Evolutionary conservation across 2,888 invertebrate species (phyloP), one percentile per base, ranked within the genome.

Genomic region (Agonum fuliginosum): DNA sequence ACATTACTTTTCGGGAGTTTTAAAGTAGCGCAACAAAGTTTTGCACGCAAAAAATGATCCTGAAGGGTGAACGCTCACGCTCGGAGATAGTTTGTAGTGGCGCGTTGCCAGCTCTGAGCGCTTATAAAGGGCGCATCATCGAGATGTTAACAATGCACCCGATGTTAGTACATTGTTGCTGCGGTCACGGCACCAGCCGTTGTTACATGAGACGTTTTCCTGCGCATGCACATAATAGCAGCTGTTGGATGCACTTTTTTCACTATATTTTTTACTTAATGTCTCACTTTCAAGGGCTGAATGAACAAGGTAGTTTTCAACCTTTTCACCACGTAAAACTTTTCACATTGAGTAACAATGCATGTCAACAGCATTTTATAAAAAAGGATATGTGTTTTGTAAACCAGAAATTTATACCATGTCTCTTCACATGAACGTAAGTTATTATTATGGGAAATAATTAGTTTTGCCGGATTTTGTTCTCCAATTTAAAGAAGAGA

Each of bases 1-100:
- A 81, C 82, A 81, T 83, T 82, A 83, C 80, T 81, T 80, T 80
- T 80, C 80, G 80, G 48, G 78, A 80, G 80, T 81, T 81, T 81
- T 81, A 79, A 79, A 82, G 81, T 80, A 80, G 78, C 79, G 79
- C 80, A 80, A 81, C 80, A 80, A 81, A 80, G 82, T 82, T 81
- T 81, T 81, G 72, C 77, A 77, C 75, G 75, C 73, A 78, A 79
- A 80, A 79, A 78, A 62, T 22, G 67, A 62, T 30, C 27, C 22
- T 10, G 30, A 62, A 62, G 5, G 30, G 58, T 30, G 8, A 30
- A 30, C n/a, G 24, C 30, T n/a, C 10, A 62, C 5, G 12, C 14
- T 62, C 19, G 14, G 30, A 6, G 46, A 46, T 46, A 46, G 46
- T 46, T 20, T 46, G 46, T 46, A 46, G 17, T 17, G 58, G 30